These are phyloP conservation scores for Anoplopoma fimbria DNA, from an alignment of 2,113 vertebrate species.

Conservation along the genomic window DNA sequence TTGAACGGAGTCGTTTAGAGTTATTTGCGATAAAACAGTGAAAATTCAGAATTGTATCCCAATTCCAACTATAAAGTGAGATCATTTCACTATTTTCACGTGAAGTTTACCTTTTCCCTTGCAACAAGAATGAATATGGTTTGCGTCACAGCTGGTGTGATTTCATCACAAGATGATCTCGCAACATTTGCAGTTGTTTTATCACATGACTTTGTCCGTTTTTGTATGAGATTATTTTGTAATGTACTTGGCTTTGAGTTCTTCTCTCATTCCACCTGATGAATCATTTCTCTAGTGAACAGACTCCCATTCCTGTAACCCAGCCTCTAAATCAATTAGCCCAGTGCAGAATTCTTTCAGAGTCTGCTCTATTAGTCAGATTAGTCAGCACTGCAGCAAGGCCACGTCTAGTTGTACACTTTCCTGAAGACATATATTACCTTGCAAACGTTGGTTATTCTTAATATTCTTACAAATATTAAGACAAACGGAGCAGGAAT, in stretches of 20 bases:
- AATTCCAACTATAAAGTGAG: neutral
- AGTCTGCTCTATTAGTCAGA: slow-evolving; percentile 41
- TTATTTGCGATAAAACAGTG: neutral
- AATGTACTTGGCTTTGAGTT: neutral
- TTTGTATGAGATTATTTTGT: neutral
- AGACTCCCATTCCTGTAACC: slow-evolving; percentile 26
- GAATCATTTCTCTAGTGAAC: slow-evolving; percentile 38
- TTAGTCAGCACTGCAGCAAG: slow-evolving; percentile 31
- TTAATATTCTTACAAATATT: neutral
- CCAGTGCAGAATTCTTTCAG: neutral
- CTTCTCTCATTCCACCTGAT: slow-evolving; percentile 23
- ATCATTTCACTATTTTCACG: too few species aligned
- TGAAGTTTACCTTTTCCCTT: neutral
- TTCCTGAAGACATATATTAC: neutral
- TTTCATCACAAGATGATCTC: too few species aligned
- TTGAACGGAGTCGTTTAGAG: neutral
- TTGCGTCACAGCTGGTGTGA: too few species aligned
- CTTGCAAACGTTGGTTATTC: neutral
- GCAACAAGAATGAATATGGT: neutral
- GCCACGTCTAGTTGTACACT: neutral
- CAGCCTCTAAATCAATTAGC: slow-evolving; percentile 45
- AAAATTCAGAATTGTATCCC: neutral
- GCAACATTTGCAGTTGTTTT: neutral
- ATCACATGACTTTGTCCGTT: neutral
- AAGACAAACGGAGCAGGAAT: neutral